Evolutionary conservation across 2,797 vertebrate species (phyloP).

Genomic region (Cygnus olor): DNA sequence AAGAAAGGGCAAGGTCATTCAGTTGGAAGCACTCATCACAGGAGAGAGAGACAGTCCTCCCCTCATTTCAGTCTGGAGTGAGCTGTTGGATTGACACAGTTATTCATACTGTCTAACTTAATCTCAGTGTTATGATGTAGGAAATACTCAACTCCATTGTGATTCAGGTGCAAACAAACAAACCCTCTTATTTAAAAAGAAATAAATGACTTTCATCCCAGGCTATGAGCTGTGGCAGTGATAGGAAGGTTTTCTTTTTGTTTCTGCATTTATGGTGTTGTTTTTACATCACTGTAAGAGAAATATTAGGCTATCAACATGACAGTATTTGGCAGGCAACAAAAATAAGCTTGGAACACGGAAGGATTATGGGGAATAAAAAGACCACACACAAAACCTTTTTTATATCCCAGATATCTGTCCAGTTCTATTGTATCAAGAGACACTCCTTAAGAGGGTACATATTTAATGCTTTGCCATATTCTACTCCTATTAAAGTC

Average conservation of each 20-base stretch:
- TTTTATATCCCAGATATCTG: neutral
- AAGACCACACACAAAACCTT: neutral
- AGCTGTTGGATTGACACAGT: neutral
- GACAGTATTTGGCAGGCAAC: neutral
- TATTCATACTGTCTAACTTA: neutral
- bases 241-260: neutral
- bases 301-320: neutral
- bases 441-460: neutral
- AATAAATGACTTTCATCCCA: neutral
- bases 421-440: neutral
- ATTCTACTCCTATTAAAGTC: neutral
- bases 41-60: neutral
- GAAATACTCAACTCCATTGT: neutral
- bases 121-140: neutral
- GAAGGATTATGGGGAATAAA: neutral
- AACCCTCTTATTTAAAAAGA: neutral
- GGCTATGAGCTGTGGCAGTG: neutral
- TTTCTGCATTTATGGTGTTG: neutral
- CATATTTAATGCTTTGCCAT: neutral
- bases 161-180: neutral
- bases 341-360: neutral
- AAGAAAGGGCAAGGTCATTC: neutral
- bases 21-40: neutral
- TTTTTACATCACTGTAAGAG: neutral
- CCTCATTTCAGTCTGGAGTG: neutral